Conservation (phyloP, 2,888 invertebrate genomes). For the Drosophila formosana region DNA sequence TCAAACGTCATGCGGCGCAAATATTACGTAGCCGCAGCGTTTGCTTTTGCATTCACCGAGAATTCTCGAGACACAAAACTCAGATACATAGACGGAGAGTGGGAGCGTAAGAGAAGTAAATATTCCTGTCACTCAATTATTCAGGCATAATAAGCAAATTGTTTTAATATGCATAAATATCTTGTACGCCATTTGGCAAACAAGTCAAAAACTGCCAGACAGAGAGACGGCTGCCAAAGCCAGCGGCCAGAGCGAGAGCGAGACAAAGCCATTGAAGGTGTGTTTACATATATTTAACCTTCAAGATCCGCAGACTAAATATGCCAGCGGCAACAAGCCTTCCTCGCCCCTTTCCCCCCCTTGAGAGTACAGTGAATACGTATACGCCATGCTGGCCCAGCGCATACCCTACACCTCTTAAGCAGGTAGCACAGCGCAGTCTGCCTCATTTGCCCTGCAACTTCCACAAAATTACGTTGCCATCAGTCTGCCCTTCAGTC, state of each 20-base stretch:
- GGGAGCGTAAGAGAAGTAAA: not conserved
- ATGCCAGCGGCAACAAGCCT: constrained; percentile 67
- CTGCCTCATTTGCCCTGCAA: constrained; percentile 35
- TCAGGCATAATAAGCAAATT: constrained; percentile 81
- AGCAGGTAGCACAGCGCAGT: constrained; percentile 55
- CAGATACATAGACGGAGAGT: not conserved
- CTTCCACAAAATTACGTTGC: constrained; percentile 51
- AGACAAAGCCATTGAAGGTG: constrained; percentile 57
- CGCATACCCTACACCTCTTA: constrained; percentile 47
- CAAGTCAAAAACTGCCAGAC: constrained; percentile 73
- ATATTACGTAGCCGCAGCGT: constrained; percentile 73
- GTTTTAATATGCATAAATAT: constrained; percentile 82
- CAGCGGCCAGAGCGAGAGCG: not conserved
- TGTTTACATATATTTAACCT: constrained; percentile 77
- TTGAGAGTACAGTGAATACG: not conserved
- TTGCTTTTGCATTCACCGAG: constrained; percentile 17
- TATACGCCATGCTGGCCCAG: constrained; percentile 12
- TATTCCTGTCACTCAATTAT: constrained; percentile 69
- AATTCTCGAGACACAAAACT: constrained; percentile 10
- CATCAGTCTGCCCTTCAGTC: not conserved
- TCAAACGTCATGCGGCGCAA: constrained; percentile 51
- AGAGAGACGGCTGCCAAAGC: constrained; percentile 27
- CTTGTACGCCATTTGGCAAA: constrained; percentile 81
- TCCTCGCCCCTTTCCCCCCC: too few relatives aligned
- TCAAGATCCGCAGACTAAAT: constrained; percentile 76